Evolutionary conservation across 2,888 invertebrate species (phyloP).

Genomic region (Chymomyza fuscimana): DNA sequence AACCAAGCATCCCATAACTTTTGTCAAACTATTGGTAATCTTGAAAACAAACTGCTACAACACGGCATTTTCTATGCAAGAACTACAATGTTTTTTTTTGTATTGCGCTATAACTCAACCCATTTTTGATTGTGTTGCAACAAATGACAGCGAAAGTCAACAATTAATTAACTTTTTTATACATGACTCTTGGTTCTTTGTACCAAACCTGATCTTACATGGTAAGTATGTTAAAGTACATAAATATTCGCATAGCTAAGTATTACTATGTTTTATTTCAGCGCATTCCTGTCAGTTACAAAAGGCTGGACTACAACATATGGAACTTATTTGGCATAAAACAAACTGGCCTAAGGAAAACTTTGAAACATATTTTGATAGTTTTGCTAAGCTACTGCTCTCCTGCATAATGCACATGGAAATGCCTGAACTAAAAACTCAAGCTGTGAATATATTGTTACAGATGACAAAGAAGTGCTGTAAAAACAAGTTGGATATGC

Average conservation of each 20-base stretch:
- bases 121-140: slow-evolving; percentile 54
- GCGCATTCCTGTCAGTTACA: slow-evolving; percentile 46
- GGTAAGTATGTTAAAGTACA: slow-evolving; percentile 31
- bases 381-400: slow-evolving; percentile 61
- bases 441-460: slow-evolving; percentile 43
- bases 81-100: slow-evolving; percentile 60
- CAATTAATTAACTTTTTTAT: slow-evolving; percentile 54
- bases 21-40: slow-evolving; percentile 64
- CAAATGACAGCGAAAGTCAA: not conserved
- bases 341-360: slow-evolving; percentile 30
- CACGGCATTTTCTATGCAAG: slow-evolving; percentile 59
- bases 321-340: slow-evolving; percentile 48
- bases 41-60: slow-evolving; percentile 65
- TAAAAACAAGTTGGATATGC: slow-evolving; percentile 41
- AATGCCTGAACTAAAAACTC: slow-evolving; percentile 40
- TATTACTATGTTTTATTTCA: slow-evolving; percentile 18
- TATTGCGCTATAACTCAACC: slow-evolving; percentile 66
- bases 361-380: slow-evolving; percentile 50
- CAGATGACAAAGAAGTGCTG: slow-evolving; percentile 42
- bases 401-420: slow-evolving; percentile 40
- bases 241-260: not conserved
- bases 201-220: slow-evolving; percentile 49
- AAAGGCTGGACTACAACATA: slow-evolving; percentile 45
- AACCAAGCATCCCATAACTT: slow-evolving; percentile 49
- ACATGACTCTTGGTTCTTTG: slow-evolving; percentile 68